Evolutionary conservation across 2,113 vertebrate genomes (phyloP), one percentile per base, ranked within the genome.

Genomic region (Mormyrus lacerda): DNA sequence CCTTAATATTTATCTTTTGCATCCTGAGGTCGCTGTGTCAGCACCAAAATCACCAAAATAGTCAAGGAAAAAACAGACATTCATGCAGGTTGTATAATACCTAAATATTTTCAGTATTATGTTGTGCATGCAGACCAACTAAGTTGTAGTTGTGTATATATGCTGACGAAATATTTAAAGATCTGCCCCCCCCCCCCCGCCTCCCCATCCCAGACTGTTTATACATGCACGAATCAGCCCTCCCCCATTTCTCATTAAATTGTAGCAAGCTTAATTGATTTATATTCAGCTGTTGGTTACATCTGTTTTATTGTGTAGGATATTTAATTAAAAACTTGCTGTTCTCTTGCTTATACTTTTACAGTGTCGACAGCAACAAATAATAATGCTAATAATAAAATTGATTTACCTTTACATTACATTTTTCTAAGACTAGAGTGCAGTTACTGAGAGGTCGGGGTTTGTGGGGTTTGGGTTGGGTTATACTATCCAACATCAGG

Each of bases 241-340:
- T 4, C 42, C 58, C 88, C 65, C 45, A 79, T 24, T n/a, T n/a
- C 87, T 44, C 87, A 42, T 84, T 84, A 84, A 47, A 65, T 4
- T 50, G 0, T 19, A 27, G 65, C 10, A 47, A 88, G 35, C 76
- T n/a, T 88, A 88, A 88, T 51, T 88, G 69, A 53, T 88, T 79
- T 79, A 27, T 61, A 19, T 88, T 88, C 88, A 88, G 88, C 69
- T 79, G 69, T 50, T 82, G 45, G 45, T 51, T 53, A 27, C 27
- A 51, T 48, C 42, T 48, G 47, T 88, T 88, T 31, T 76, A 73
- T 88, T 88, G 27, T 82, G 45, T 42, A 55, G 50, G 85, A 55
- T 53, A 87, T 55, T 55, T 87, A 87, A 87, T 87, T 53, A 87
- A 55, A 50, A 53, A 87, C 48, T 19, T 87, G 48, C 13, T 53